phyloP scores from a whole-genome alignment of 2,113 vertebrate genomes.

The Chinchilla lanigera region DNA sequence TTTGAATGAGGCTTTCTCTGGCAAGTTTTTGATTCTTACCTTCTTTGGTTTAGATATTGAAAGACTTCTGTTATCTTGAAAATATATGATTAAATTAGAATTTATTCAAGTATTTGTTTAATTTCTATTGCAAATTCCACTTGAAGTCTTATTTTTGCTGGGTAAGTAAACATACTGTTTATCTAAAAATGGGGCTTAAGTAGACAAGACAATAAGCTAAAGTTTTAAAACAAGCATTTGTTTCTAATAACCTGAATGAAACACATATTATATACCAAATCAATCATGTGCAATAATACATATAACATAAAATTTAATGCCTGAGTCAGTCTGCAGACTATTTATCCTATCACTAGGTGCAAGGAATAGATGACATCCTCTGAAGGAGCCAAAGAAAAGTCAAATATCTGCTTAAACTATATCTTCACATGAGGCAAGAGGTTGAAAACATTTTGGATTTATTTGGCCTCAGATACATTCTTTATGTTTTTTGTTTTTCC shows the following conservation, averaged over 20 bases:
- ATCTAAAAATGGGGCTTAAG: not conserved
- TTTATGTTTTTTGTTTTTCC: not conserved
- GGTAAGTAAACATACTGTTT: not conserved
- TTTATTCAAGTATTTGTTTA: constrained; percentile 8
- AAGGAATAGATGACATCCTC: not conserved
- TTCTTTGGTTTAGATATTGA: not conserved
- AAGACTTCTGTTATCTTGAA: not conserved
- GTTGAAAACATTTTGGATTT: not conserved
- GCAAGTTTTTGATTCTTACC: not conserved
- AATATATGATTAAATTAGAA: constrained; percentile 6
- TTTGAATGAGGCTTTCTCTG: not conserved
- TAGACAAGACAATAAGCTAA: not conserved
- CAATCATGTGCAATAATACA: not conserved
- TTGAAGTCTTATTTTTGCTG: not conserved
- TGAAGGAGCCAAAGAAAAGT: not conserved
- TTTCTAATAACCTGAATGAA: constrained; percentile 15
- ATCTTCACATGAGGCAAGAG: not conserved
- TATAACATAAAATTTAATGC: not conserved
- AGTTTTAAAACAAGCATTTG: constrained; percentile 6
- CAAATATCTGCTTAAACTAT: constrained; percentile 29
- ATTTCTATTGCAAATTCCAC: not conserved
- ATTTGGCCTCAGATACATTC: not conserved
- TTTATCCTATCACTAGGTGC: not conserved
- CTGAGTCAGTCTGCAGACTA: not conserved
- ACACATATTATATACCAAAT: not conserved